Base-by-base conservation (phyloP, 1,140 invertebrate species). In the Acromyrmex echinatior region DNA sequence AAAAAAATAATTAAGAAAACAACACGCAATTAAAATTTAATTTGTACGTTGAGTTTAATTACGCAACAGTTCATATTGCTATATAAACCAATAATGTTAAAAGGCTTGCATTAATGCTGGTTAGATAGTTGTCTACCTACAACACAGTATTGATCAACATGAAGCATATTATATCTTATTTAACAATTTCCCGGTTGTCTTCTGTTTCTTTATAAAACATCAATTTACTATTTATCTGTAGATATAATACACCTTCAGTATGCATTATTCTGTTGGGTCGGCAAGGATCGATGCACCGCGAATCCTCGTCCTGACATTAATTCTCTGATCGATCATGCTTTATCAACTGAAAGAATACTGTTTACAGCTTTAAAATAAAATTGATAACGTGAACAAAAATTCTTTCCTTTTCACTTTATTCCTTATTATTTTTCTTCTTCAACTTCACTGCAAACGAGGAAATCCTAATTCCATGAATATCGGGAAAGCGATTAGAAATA, bases 211-310 rank as follows among this genome's bases (percentile, higher is more conserved):
- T 51, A 28, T 25, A 62, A 74, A 71, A 84, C 39, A 84, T 84
- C 45, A 74, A 84, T 84, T 62, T 76, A 84, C 70, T 4, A 76
- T 76, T 63, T n/a, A 28, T 49, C 53, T 21, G 51, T 16, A 28
- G n/a, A 82, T 58, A 35, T 74, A 45, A 45, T 45, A 66, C 53
- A 49, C 18, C 58, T 84, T 49, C n/a, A 60, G 63, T 84, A 76
- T 84, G n/a, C 58, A 84, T 76, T 84, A 84, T 74, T 76, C 70
- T 25, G 9, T 28, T 18, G 12, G 68, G 68, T 76, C 80, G 49
- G 56, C 25, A 18, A 76, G 68, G 39, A 84, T 84, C 80, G 80
- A 84, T 84, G 39, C 25, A 51, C 18, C 25, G 56, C 56, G 16
- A 74, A 62, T 14, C 56, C 25, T 45, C 25, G 25, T 49, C 7